These are phyloP conservation scores for Caenorhabditis angaria DNA, from an alignment of 2,888 invertebrate genomes.

Conservation along the genomic window DNA sequence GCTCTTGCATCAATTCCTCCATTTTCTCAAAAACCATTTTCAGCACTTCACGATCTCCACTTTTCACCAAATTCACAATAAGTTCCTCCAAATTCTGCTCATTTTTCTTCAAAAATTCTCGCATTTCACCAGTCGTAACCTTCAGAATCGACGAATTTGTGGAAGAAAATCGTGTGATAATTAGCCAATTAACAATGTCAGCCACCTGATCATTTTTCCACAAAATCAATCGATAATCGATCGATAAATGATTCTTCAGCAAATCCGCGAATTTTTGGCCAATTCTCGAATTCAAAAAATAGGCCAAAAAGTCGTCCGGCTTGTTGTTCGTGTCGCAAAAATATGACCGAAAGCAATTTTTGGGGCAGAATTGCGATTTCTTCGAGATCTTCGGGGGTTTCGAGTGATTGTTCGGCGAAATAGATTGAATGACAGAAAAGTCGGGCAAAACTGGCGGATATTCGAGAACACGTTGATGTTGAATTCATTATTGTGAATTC, in stretches of 20 bases:
- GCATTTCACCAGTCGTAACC: neutral
- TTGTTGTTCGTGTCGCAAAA: conserved; percentile 8
- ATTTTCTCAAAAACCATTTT: neutral
- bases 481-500: no score
- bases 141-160: neutral
- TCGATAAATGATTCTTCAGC: conserved; percentile 3
- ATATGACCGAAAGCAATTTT: neutral
- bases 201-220: neutral
- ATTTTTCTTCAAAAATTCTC: neutral
- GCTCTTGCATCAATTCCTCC: neutral
- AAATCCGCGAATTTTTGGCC: conserved; percentile 10
- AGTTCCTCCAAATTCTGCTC: neutral
- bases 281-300: neutral
- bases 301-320: conserved; percentile 5
- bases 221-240: neutral
- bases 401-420: conserved; percentile 18
- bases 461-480: no score
- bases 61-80: neutral
- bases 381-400: conserved; percentile 8
- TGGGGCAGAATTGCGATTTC: neutral
- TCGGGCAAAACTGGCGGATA: no score
- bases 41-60: neutral
- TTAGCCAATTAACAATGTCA: conserved; percentile 29
- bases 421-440: conserved; percentile 18
- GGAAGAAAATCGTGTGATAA: conserved; percentile 21